phyloP scores from a whole-genome alignment of 2,888 invertebrate genomes.

The Coleophora deauratella region DNA sequence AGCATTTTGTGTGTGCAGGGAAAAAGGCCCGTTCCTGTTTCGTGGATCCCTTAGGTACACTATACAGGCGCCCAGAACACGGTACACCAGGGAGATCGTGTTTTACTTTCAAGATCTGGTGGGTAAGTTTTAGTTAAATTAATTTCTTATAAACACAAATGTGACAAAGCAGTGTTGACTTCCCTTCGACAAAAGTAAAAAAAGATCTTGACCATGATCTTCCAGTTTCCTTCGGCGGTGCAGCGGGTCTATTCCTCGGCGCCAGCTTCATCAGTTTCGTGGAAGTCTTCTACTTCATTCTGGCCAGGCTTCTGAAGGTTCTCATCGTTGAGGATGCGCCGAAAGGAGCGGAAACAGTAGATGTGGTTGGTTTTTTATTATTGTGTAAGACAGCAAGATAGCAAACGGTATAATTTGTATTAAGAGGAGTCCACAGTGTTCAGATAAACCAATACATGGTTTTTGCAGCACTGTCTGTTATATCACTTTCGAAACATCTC shows the following conservation, averaged over 20 bases:
- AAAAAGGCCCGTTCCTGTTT: constrained; percentile 34
- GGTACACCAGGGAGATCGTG: constrained; percentile 75
- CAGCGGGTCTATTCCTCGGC: constrained; percentile 76
- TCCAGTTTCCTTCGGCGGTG: constrained; percentile 77
- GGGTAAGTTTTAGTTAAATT: constrained; percentile 42
- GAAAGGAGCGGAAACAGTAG: neutral
- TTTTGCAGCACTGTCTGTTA: no score
- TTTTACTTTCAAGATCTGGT: constrained; percentile 78
- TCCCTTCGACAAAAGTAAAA: no score
- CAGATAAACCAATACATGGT: no score
- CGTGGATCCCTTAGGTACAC: constrained; percentile 67
- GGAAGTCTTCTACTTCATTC: constrained; percentile 71
- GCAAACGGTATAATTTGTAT: neutral
- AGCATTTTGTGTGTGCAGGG: constrained; percentile 27
- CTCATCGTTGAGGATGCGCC: neutral
- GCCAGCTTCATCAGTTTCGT: constrained; percentile 77
- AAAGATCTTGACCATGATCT: no score
- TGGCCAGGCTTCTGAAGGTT: constrained; percentile 27
- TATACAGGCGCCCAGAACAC: constrained; percentile 67
- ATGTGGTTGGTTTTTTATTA: constrained; percentile 1
- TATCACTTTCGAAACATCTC: no score
- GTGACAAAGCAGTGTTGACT: no score
- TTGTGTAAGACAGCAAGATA: neutral
- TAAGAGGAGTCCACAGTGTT: neutral
- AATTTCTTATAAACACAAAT: no score